Base-by-base conservation (phyloP, 2,888 invertebrate species). In the Salticus scenicus region DNA sequence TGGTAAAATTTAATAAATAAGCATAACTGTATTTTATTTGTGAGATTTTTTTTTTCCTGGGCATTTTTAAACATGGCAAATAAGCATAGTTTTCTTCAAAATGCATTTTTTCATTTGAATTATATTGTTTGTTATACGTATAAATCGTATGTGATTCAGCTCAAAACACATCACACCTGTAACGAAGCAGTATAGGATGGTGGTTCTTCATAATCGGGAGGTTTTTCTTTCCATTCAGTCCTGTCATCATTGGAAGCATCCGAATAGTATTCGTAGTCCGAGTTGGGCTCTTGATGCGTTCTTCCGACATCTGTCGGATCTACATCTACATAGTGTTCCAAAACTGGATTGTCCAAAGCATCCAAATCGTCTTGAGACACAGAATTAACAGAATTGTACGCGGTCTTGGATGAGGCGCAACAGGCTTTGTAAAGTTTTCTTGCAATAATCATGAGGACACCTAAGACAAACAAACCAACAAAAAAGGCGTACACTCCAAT, bases 261-360 rank as follows among this genome's bases (percentile, higher is more conserved):
- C 10, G 79, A 72, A 42, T 72, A 31, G 33, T 79, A 72, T 1
- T 72, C 72, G 33, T 66, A 79, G 30, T 79, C 72, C 4, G 79
- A 79, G 14, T 72, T 51, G 17, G 47, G 57, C 4, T 12, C 24
- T 24, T 57, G 4, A 12, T 24, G 8, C 20, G 14, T n/a, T 17
- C 42, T 17, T n/a, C 24, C 57, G 20, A 24, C 57, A 24, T 57
- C 57, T 12, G 24, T 7, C 4, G 4, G 24, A 24, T 57, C 12
- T 5, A 57, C 57, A 24, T 57, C 24, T 12, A 57, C 57, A 12
- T n/a, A 24, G 2, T 24, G 24, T 12, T 12, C 57, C 2, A 47
- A 47, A 47, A 5, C 24, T 24, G 24, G 57, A 24, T 47, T 47
- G 47, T 47, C 17, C 17, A 17, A n/a, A 2, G 47, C 14, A 24